phyloP scores from a whole-genome alignment of 2,888 invertebrate species.

The Drosophila paramelanica region DNA sequence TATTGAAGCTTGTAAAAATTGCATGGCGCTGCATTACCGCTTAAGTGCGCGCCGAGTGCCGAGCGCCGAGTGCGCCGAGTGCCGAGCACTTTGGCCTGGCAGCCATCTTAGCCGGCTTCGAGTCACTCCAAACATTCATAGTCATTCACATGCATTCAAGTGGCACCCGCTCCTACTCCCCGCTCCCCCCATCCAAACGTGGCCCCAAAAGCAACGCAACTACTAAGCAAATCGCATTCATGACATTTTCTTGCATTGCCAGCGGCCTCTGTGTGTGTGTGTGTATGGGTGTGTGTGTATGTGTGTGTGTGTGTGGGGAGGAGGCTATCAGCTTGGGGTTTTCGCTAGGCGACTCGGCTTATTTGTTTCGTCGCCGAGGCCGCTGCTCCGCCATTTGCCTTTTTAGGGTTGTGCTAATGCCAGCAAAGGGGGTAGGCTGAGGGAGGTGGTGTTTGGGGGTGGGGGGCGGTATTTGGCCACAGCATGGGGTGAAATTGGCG shows the following conservation, averaged over 20 bases:
- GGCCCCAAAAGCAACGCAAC: background rate
- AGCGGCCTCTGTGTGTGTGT: background rate
- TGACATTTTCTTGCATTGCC: constrained; percentile 76
- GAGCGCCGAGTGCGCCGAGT: constrained; percentile 6
- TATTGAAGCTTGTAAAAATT: constrained; percentile 80
- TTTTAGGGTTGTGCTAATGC: constrained; percentile 37
- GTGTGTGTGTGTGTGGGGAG: background rate
- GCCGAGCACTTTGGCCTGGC: constrained; percentile 53
- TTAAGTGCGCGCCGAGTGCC: constrained; percentile 63
- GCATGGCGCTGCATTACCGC: constrained; percentile 77
- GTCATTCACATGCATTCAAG: constrained; percentile 79
- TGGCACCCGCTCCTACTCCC: constrained; percentile 21
- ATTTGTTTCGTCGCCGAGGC: constrained; percentile 48
- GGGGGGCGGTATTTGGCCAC: background rate
- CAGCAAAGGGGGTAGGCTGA: background rate
- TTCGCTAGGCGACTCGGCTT: constrained; percentile 28
- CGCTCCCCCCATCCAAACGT: background rate
- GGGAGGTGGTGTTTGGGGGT: too few species aligned
- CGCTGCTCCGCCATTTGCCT: constrained; percentile 54
- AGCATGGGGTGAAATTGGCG: constrained; percentile 49
- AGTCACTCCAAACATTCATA: constrained; percentile 66
- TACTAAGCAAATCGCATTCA: constrained; percentile 72
- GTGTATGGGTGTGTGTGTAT: background rate
- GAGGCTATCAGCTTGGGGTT: constrained; percentile 29
- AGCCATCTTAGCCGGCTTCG: constrained; percentile 72